Base-by-base conservation (phyloP, 2,797 vertebrate genomes). In the Melanotaenia pygmaea region DNA sequence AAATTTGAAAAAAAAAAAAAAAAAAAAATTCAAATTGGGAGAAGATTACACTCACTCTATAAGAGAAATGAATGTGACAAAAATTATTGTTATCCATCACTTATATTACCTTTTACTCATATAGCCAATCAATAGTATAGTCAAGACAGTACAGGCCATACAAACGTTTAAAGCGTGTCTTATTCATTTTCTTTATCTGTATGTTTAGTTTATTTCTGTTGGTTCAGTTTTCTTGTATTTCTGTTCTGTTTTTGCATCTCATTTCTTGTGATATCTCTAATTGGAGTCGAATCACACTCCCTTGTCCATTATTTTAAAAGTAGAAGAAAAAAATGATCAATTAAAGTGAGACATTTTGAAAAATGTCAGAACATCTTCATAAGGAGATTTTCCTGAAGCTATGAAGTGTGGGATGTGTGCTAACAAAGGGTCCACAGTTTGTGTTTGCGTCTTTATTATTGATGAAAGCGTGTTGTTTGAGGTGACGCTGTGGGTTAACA, bases 391-490 rank as follows among this genome's bases (percentile, higher is more conserved):
- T 67, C 34, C 66, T 74, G 57, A 57, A 71, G 40, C 26, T 47
- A 16, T 14, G 59, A 22, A 7, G 16, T 63, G 20, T 12, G 45
- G 0, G 37, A 35, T 24, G 28, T 58, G 59, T 59, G 0, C 53
- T 43, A 34, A 40, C 38, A 34, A 72, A 59, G 26, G 20, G 57
- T 68, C 65, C 73, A 24, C 22, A 54, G 54, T 85, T 83, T 80
- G 82, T 80, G 74, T 83, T 53, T 60, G n/a, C 70, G 64, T 74
- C 72, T 50, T 71, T 80, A 87, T 86, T 77, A 90, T 88, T 76
- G 91, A 93, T 76, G 85, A 57, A 73, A 51, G 82, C 81, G 72
- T 79, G 79, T 81, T 92, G 86, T 90, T 89, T 87, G 87, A 89
- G 83, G 88, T 83, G 91, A 82, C 12, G 86, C 69, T 45, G 71